Conservation (phyloP, 2,797 vertebrate species). For the Zalophus californianus region DNA sequence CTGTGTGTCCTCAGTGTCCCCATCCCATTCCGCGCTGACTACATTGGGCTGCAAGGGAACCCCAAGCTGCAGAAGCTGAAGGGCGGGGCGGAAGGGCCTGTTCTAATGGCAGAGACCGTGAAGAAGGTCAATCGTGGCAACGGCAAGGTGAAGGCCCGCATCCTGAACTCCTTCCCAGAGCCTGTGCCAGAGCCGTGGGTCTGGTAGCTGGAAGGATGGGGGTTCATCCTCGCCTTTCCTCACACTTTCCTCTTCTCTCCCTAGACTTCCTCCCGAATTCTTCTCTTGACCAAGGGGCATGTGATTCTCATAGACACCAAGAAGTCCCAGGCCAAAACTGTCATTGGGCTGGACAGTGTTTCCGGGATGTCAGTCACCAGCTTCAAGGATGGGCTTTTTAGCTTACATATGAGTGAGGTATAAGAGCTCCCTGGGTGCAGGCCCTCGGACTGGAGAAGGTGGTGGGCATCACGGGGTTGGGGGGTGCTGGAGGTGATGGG, state of each 20-base stretch:
- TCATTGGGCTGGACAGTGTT: conserved; percentile 85
- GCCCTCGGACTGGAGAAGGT: background rate
- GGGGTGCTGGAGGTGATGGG: background rate
- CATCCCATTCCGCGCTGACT: conserved; percentile 87
- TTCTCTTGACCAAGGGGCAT: conserved; percentile 87
- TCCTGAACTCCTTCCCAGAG: rapidly evolving
- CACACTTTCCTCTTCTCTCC: rapidly evolving
- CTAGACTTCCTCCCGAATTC: conserved; percentile 85
- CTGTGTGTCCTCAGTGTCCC: conserved; percentile 80
- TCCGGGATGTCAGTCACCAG: conserved; percentile 84
- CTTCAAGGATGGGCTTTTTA: conserved; percentile 87
- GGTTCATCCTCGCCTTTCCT: background rate
- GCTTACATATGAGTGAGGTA: conserved; percentile 88
- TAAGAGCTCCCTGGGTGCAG: rapidly evolving
- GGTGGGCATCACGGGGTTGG: background rate
- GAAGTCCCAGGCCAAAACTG: conserved; percentile 84
- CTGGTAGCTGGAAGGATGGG: background rate
- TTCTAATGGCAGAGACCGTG: conserved; percentile 87
- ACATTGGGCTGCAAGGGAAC: conserved; percentile 87
- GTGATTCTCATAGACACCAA: conserved; percentile 87
- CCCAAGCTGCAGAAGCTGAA: conserved; percentile 87
- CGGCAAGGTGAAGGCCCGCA: conserved; percentile 86
- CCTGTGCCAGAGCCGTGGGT: background rate
- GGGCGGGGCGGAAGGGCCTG: conserved; percentile 79
- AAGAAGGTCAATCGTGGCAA: conserved; percentile 88